Conservation (phyloP, 2,113 vertebrate genomes). For the Ondatra zibethicus region DNA sequence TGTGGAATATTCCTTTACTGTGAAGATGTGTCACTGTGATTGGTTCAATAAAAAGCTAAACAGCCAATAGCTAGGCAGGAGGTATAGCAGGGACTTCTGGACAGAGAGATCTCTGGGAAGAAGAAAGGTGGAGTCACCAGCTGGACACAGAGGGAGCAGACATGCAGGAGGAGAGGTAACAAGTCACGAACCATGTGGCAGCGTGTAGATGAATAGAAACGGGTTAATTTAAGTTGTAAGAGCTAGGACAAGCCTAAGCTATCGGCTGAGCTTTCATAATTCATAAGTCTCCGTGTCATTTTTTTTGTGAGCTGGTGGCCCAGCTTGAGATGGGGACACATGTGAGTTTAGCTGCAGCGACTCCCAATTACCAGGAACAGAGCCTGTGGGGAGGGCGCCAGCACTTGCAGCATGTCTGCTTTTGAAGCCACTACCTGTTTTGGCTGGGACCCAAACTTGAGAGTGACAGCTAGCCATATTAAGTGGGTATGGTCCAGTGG, state of each 20-base stretch:
- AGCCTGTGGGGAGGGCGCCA: not conserved
- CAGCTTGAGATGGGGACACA: not conserved
- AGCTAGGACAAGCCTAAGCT: not conserved
- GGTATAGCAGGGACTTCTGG: not conserved
- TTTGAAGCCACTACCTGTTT: conserved; percentile 60
- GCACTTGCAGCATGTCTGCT: not conserved
- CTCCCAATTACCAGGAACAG: not conserved
- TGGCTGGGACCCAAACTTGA: conserved; percentile 3
- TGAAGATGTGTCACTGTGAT: not conserved
- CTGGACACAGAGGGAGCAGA: not conserved
- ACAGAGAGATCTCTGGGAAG: not conserved
- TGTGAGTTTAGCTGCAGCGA: not conserved
- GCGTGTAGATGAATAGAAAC: not conserved
- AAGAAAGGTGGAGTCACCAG: not conserved
- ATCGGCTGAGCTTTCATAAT: not conserved
- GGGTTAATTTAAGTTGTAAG: not conserved
- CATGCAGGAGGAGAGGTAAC: not conserved
- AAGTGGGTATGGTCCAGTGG: not conserved
- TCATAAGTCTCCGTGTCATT: not conserved
- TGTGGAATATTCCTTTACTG: not conserved
- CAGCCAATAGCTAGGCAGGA: not conserved
- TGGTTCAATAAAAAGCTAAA: not conserved
- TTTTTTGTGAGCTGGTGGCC: not conserved
- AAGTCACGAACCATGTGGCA: not conserved
- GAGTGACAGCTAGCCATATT: not conserved